Percentiles rank a stretch among this genome's conserved stretches.
phyloP scores from a whole-genome alignment of 23 tunicate genomes.

The Halocynthia roretzi region DNA sequence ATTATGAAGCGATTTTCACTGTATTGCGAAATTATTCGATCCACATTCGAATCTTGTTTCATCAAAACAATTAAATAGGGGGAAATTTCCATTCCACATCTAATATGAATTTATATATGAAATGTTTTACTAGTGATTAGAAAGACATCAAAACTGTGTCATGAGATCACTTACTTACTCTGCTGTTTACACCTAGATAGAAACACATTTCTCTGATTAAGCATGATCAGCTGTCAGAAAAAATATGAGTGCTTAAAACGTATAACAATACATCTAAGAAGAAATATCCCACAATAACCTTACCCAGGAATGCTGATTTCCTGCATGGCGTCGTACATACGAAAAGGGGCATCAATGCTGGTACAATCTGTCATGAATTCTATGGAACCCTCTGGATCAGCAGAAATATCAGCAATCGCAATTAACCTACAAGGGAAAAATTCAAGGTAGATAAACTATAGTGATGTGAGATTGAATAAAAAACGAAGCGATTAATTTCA shows the following conservation, averaged over 20 bases:
- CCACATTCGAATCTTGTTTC: no score
- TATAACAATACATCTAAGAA: no score
- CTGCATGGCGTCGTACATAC: slow-evolving; percentile 54
- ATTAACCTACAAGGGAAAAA: slow-evolving; percentile 33
- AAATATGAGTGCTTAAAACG: no score
- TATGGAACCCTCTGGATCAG: slow-evolving; percentile 95
- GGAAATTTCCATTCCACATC: no score
- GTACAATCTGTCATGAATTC: slow-evolving; percentile 93
- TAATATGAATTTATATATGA: no score
- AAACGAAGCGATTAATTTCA: not conserved
- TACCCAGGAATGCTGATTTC: slow-evolving; percentile 55
- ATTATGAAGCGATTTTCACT: no score
- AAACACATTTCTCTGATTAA: not conserved
- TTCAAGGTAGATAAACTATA: not conserved
- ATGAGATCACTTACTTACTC: not conserved
- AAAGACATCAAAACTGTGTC: no score
- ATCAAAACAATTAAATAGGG: no score
- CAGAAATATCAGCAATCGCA: slow-evolving; percentile 92
- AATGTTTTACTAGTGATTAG: no score
- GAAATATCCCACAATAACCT: not conserved
- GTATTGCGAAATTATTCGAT: no score
- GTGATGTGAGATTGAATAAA: not conserved
- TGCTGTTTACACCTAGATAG: not conserved
- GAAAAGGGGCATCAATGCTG: slow-evolving; percentile 93
- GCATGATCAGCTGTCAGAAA: not conserved